Base-by-base conservation (phyloP, 2,113 vertebrate genomes). In the Mirounga angustirostris region DNA sequence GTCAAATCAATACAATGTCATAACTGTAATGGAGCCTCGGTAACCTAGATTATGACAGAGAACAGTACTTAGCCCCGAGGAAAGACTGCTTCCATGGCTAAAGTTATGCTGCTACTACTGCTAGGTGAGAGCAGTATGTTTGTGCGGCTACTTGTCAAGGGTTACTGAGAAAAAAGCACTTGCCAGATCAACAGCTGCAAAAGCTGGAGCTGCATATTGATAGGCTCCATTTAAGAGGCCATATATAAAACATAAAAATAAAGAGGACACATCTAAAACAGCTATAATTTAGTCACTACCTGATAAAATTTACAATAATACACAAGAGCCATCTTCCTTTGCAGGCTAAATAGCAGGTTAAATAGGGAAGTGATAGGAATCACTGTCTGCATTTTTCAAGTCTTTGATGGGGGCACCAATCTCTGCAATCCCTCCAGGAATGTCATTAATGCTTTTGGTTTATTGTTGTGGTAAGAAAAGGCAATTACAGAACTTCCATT, bases 391-490 rank as follows among this genome's bases (percentile, higher is more conserved):
- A 43, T 67, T 78, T 92, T 63, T 92, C 46, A 71, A 78, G 28
- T 83, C 76, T 46, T 67, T 59, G 46, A 79, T 46, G 16, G 26
- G 12, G 9, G 28, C 16, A 54, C 63, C 81, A 71, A 59, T 71
- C 46, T 54, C 85, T 92, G 26, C n/a, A 87, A 10, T 40, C 79
- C 33, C 50, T 46, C 89, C 50, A 79, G n/a, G 74, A 59, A 88
- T 83, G n/a, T 91, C n/a, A 19, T 91, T 67, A 36, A 73, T 93
- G 63, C 54, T 92, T 83, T 56, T 30, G 40, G 54, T 76, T 97
- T 58, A 65, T 73, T 88, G 0, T 83, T 69, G 59, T n/a, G 4
- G 36, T 58, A 46, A 22, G 59, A 94, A 89, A 91, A 36, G n/a
- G 19, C 56, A 88, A 76, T 83, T 83, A 91, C 40, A 94, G 54